A percentile compares a stretch with the other conserved stretches of the same genome.
These are phyloP conservation scores for Zosterops hypoxanthus DNA, from an alignment of 2,113 vertebrate species.

Conservation along the genomic window DNA sequence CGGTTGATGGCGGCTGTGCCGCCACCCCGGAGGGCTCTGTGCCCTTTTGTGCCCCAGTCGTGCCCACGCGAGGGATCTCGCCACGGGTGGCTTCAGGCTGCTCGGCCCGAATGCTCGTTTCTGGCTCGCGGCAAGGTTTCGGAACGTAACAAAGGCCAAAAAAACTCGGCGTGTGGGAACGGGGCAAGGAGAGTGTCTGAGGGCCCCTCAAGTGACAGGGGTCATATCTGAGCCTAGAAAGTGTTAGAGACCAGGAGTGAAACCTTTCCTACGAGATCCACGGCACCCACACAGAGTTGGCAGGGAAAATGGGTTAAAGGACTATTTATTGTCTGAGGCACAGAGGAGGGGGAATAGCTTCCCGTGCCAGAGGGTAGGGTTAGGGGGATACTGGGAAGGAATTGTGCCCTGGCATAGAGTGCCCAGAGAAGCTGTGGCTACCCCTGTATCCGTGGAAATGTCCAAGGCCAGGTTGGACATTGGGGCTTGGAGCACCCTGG, in stretches of 20 bases:
- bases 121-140: not conserved
- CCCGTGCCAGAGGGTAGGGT: not conserved
- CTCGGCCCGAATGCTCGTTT: too few species aligned
- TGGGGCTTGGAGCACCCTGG: rapidly evolving
- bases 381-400: not conserved
- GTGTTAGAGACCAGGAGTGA: rapidly evolving
- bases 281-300: not conserved
- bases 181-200: not conserved
- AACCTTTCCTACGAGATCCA: not conserved
- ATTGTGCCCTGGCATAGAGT: not conserved
- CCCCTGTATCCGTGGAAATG: not conserved
- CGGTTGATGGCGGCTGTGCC: rapidly evolving
- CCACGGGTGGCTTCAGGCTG: not conserved
- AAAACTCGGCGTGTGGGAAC: rapidly evolving
- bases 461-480: too few species aligned
- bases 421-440: not conserved
- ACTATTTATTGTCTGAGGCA: not conserved
- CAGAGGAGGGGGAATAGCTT: not conserved
- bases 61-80: rapidly evolving
- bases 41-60: rapidly evolving
- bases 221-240: not conserved
- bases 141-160: rapidly evolving
- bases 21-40: rapidly evolving
- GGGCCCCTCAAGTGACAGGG: rapidly evolving
- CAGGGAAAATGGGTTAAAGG: not conserved